These are phyloP conservation scores for Saccopteryx bilineata DNA, from an alignment of 2,113 vertebrate genomes.

Conservation along the genomic window DNA sequence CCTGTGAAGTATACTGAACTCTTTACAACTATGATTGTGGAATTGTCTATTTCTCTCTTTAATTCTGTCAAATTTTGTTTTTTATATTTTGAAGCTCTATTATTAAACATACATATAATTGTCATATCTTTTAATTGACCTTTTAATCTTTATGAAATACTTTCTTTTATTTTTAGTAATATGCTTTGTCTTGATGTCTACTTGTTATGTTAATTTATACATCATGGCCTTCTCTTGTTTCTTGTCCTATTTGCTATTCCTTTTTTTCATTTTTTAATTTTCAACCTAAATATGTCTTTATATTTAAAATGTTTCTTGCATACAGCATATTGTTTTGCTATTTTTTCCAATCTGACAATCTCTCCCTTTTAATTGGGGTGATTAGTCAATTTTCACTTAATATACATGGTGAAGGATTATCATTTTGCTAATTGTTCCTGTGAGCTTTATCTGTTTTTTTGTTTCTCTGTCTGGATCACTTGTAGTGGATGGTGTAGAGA, in stretches of 20 bases:
- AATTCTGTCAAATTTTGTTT: not conserved
- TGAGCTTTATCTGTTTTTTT: not conserved
- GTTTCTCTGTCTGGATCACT: not conserved
- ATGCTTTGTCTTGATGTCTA: not conserved
- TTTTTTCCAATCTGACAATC: not conserved
- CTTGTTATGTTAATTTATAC: not conserved
- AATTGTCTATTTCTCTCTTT: not conserved
- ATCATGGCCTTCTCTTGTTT: not conserved
- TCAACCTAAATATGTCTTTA: not conserved
- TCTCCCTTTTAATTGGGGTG: conserved; percentile 37
- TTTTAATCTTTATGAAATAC: not conserved
- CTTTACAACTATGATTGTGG: not conserved
- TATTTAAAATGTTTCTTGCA: conserved; percentile 28
- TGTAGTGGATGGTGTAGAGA: not conserved
- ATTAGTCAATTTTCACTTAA: conserved; percentile 12
- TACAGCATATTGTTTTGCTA: not conserved
- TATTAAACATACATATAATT: not conserved
- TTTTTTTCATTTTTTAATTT: not conserved
- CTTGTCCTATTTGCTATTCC: not conserved
- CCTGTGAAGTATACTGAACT: not conserved
- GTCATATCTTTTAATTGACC: not conserved
- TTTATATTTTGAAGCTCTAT: conserved; percentile 7
- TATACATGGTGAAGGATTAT: conserved; percentile 5
- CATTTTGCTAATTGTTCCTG: conserved; percentile 7
- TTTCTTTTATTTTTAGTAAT: not conserved